Base-by-base conservation (phyloP, 2,888 invertebrate genomes). In the Imbricaverruca yamaguchii region DNA sequence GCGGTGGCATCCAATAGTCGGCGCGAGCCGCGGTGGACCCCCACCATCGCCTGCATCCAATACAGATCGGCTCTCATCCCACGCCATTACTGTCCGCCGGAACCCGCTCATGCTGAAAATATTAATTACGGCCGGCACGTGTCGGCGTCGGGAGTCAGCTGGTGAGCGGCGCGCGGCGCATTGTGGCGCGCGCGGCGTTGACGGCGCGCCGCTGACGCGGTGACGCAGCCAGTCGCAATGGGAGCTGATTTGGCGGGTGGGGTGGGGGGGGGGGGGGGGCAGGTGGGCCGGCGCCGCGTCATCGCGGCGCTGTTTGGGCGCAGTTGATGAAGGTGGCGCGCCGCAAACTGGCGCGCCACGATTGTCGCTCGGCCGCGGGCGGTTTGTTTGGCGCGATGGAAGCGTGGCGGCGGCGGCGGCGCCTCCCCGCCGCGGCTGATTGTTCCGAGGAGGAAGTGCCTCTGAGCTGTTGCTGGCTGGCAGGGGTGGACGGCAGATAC, bases 81-180 rank as follows among this genome's bases (percentile, higher is more conserved):
- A 2, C n/a, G 65, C 65, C 23, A 65, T 65, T 65, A 65, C 65
- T 9, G 23, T 59, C 59, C n/a, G 23, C 23, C 10, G 10, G n/a
- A 23, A 23, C 65, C 65, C 65, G n/a, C 65, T 65, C 65, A 65
- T 65, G 65, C 65, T 23, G 65, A 65, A 65, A 65, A 65, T 65
- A 65, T 65, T 65, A 65, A 65, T 65, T 65, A 65, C 65, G 23
- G 8, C 65, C 10, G 65, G 10, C 65, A 65, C 65, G 65, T 23
- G 65, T 23, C 65, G 65, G 23, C 65, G 65, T 12, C 65, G 1
- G 65, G 23, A 65, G 65, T 65, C 65, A 65, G 65, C 65, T 65
- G 65, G 65, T 1, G 9, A 18, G 65, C 65, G 65, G 65, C 23
- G 65, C 18, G 63, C 63, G 57, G 57, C 65, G 23, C 65, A 65